Base-by-base conservation (phyloP, 2,113 vertebrate genomes). In the Nesogale talazaci region DNA sequence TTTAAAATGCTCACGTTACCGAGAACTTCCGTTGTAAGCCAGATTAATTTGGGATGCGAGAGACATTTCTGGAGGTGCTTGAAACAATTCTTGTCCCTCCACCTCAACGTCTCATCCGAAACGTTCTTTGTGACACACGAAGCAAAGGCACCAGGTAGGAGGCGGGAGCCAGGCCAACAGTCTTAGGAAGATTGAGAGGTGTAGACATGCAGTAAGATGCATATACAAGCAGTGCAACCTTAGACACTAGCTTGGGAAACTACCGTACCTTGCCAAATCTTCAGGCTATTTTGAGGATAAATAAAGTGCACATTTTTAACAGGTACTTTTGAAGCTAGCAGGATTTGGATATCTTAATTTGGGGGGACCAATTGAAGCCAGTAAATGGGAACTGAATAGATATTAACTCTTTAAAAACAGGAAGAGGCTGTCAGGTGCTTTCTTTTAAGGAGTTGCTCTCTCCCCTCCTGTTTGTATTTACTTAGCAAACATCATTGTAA, bases 1-100 rank as follows among this genome's bases (percentile, higher is more conserved):
- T 91, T 95, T 85, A 61, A 86, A 77, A 74, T 83, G 81, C 88
- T 79, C 22, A 17, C n/a, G 20, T 69, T 78, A 72, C 59, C 31
- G 38, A 92, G 22, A 63, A 91, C 90, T 93, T 82, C 29, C 61
- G 27, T 69, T 82, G 88, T 75, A 83, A 92, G 52, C 40, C 42
- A 0, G 40, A 12, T 65, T 56, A 87, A 36, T 17, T 14, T 40
- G 63, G 10, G 34, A 75, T 89, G 79, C 2, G 1, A 65, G 59
- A 78, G 40, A 79, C 88, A 92, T 96, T 94, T 78, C 72, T 88
- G 14, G 31, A 72, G 36, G 59, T 86, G 3, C 42, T 92, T 93
- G 34, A 92, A 94, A 86, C 14, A 34, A 6, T 83, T 82, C 19
- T 19, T 80, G 20, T 80, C 16, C 2, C 27, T 90, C 19, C 22